phyloP scores from a whole-genome alignment of 2,113 vertebrate genomes.

The Alaudala cheleensis region DNA sequence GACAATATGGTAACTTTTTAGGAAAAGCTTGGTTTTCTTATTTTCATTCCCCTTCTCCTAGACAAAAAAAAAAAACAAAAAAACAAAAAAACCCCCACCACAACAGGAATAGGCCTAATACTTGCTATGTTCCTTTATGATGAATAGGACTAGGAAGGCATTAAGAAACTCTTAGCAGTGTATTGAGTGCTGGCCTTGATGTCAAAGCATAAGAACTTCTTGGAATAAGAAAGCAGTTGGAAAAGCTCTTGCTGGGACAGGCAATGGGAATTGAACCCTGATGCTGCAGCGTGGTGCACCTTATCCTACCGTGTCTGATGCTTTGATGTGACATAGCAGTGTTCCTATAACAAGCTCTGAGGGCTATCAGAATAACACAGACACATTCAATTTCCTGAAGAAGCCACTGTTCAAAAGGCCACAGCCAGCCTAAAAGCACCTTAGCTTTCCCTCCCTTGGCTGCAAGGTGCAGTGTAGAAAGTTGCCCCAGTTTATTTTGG shows the following conservation, averaged over 20 bases:
- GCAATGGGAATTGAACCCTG: neutral
- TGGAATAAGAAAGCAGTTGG: neutral
- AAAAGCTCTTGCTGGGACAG: neutral
- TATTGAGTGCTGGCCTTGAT: neutral
- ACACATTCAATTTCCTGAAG: neutral
- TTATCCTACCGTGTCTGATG: neutral
- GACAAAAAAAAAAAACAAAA: neutral
- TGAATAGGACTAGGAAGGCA: neutral
- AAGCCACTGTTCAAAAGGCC: neutral
- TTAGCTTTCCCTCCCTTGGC: neutral
- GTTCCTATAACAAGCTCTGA: neutral
- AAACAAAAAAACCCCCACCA: too few relatives aligned
- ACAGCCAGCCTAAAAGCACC: neutral
- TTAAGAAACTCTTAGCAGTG: neutral
- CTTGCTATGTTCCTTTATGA: neutral
- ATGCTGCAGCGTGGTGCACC: too few relatives aligned
- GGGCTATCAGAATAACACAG: neutral
- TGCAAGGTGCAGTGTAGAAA: neutral
- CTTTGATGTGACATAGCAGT: neutral
- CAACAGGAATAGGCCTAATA: neutral
- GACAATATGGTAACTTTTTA: neutral
- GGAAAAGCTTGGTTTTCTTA: neutral
- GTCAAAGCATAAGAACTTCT: neutral
- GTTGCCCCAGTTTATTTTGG: neutral
- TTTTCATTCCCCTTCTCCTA: neutral